phyloP scores from a whole-genome alignment of 2,888 invertebrate genomes.

The Hipparchia semele region DNA sequence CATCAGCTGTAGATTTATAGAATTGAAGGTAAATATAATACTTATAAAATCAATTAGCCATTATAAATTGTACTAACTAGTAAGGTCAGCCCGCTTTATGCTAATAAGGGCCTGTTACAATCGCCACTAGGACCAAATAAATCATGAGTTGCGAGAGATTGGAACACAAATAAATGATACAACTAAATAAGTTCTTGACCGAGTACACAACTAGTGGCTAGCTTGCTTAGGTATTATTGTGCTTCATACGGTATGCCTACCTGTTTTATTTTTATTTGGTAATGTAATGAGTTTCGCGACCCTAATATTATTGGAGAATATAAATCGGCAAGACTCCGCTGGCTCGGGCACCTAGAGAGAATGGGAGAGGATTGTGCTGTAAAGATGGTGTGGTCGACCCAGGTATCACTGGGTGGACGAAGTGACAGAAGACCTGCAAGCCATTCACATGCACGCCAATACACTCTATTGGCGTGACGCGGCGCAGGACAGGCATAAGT shows the following conservation, averaged over 20 bases:
- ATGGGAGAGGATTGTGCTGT: no score
- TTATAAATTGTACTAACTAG: slow-evolving; percentile 36
- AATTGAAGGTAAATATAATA: slow-evolving; percentile 37
- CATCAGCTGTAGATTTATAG: slow-evolving; percentile 4
- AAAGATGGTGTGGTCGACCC: no score
- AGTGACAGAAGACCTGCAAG: no score
- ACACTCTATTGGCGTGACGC: no score
- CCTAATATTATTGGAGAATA: no score
- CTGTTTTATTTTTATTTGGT: neutral
- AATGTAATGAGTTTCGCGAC: neutral
- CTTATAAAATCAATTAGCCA: slow-evolving; percentile 34
- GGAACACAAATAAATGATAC: slow-evolving; percentile 45
- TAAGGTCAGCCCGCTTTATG: slow-evolving; percentile 59
- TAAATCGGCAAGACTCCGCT: no score
- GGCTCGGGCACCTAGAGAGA: no score
- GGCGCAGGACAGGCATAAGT: no score
- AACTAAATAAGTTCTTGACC: slow-evolving; percentile 14
- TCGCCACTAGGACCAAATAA: slow-evolving; percentile 53
- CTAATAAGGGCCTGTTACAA: slow-evolving; percentile 54
- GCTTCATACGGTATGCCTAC: neutral
- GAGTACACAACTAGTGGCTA: slow-evolving; percentile 14
- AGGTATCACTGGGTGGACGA: no score
- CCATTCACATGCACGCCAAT: no score
- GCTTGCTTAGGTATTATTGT: neutral
- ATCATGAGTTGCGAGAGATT: slow-evolving; percentile 53